These are phyloP conservation scores for Scaptomyza reducta DNA, from an alignment of 2,888 invertebrate genomes.

Conservation along the genomic window DNA sequence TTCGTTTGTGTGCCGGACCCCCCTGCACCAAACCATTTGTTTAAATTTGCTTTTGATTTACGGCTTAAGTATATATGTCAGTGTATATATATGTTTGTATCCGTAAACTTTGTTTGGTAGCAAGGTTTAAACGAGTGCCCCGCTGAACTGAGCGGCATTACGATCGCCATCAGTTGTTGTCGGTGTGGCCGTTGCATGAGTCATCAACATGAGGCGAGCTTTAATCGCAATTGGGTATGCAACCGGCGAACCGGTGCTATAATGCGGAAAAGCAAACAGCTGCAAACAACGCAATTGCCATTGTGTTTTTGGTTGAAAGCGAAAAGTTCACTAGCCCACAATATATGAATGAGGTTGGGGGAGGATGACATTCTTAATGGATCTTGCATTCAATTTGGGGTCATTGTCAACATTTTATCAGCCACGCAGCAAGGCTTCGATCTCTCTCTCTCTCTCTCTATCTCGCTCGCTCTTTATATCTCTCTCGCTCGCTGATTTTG, in stretches of 20 bases:
- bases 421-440: too few relatives aligned
- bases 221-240: slow-evolving; percentile 43
- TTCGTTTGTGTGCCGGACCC: slow-evolving; percentile 34
- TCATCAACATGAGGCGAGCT: slow-evolving; percentile 24
- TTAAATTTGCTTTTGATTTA: slow-evolving; percentile 52
- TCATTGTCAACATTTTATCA: slow-evolving; percentile 45
- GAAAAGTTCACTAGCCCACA: slow-evolving; percentile 71
- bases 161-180: slow-evolving; percentile 2
- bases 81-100: not conserved
- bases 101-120: slow-evolving; percentile 1
- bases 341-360: not conserved
- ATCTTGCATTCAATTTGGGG: not conserved
- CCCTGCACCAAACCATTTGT: not conserved
- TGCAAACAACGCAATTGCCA: slow-evolving; percentile 29
- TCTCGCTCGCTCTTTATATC: not conserved
- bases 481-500: slow-evolving; percentile 48
- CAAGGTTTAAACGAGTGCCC: slow-evolving; percentile 29
- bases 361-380: slow-evolving; percentile 5
- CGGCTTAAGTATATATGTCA: not conserved
- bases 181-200: slow-evolving; percentile 21
- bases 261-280: slow-evolving; percentile 65
- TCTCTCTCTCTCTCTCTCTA: not conserved
- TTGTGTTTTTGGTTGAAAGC: slow-evolving; percentile 22
- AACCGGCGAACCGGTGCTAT: slow-evolving; percentile 15
- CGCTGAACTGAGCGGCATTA: slow-evolving; percentile 7